These are phyloP conservation scores for Eulemur macaco DNA, from an alignment of 2,113 vertebrate species.

Conservation along the genomic window DNA sequence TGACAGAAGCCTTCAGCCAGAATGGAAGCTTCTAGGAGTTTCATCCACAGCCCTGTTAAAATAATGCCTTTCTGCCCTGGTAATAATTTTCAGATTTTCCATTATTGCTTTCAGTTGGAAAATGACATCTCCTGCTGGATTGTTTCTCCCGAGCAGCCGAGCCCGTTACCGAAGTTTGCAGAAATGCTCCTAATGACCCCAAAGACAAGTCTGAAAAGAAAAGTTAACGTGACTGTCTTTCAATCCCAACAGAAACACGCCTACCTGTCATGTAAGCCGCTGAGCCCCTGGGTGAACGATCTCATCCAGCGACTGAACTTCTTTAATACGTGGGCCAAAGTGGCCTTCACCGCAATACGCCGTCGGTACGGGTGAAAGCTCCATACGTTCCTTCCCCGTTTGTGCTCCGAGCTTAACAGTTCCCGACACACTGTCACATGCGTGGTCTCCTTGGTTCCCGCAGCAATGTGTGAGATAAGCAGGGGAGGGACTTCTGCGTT, in stretches of 20 bases:
- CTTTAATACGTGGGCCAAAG: constrained; percentile 80
- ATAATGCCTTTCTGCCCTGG: not conserved
- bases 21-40: not conserved
- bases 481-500: not conserved
- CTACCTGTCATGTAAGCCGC: constrained; percentile 75
- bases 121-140: not conserved
- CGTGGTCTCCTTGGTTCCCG: not conserved
- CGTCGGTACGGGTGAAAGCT: constrained; percentile 60
- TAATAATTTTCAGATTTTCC: not conserved
- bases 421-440: not conserved
- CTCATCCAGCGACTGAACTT: constrained; percentile 79
- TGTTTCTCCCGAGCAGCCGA: not conserved
- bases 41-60: not conserved
- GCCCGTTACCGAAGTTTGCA: not conserved
- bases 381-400: fast-evolving
- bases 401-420: not conserved
- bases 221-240: not conserved
- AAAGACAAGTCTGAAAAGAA: not conserved
- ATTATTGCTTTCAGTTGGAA: not conserved
- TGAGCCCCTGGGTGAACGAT: constrained; percentile 80
- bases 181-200: not conserved
- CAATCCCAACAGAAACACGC: constrained; percentile 70
- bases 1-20: not conserved
- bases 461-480: not conserved
- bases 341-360: constrained; percentile 53